Evolutionary conservation across 1,140 invertebrate species (phyloP), one percentile per base, ranked within the genome.

Genomic region (Grapholita molesta): DNA sequence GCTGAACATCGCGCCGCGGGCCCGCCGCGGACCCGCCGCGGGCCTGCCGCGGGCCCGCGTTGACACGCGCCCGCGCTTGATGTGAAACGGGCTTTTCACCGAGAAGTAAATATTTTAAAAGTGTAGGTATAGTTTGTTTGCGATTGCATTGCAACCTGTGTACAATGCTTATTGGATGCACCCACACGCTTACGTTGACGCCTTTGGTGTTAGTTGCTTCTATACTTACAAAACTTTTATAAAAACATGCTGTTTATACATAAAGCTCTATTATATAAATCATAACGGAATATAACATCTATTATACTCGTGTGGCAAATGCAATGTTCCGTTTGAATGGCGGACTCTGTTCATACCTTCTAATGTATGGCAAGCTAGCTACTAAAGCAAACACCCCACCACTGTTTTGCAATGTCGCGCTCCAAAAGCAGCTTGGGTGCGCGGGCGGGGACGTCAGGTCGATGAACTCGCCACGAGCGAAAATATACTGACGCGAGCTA

Each of bases 371-470:
- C 55, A 61, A 61, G 55, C 55, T 30, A 42, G 66, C 66, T 28
- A 53, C 66, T 23, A 15, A 21, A 35, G 25, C 42, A 24, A 30
- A 72, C 75, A 70, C 81, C 70, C 71, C 74, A 71, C 79, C 72
- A 75, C 73, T 42, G 64, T 85, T 85, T 85, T 82, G 83, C 80
- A 85, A 88, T 84, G 85, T 88, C 79, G 80, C 83, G 83, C 81
- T 86, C 84, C 78, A 86, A 85, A 88, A 87, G 83, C 78, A 84
- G 74, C 71, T 73, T 76, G 73, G 80, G 75, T 76, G 80, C 78
- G 80, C 80, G 80, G 79, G 81, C 81, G 83, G 76, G 72, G 70
- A 77, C 69, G 76, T 65, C 64, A 74, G 85, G 85, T 85, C 85
- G 76, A 75, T 74, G 82, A 86, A 83, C 84, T 80, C 73, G 61